Evolutionary conservation across 2,113 vertebrate species (phyloP), one percentile per base, ranked within the genome.

Genomic region (Zingel zingel): DNA sequence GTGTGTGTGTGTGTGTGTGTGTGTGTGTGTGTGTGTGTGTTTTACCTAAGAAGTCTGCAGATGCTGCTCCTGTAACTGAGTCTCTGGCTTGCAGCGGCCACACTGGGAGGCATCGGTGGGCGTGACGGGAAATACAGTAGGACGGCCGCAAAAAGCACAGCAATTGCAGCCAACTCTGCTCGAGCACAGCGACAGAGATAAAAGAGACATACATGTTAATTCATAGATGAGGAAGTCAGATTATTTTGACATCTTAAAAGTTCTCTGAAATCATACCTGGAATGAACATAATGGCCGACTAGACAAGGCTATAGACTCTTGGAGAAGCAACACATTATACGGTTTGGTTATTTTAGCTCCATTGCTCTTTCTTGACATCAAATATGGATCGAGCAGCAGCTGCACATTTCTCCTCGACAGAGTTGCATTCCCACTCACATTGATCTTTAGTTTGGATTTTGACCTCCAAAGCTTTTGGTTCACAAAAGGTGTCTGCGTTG

Each of bases 41-140:
- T 21, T 25, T 92, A 99, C 98, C 98, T 97, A 58, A 99, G 94
- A 12, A 99, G 95, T 65, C 96, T 95, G 93, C 97, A 97, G 89
- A 99, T 98, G 90, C 98, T 99, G 91, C 94, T 97, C 83, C 97
- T 95, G 86, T 99, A 99, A 86, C 97, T 97, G 74, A 99, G 96
- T 19, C 98, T 94, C 79, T 98, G 98, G 90, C 98, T 98, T 0
- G 98, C 98, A 1, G 98, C 98, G 27, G 98, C 98, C 74, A 99
- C 97, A 0, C 98, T 99, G 79, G 98, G 98, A 66, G 98, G 98
- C 62, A 97, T 87, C 0, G 98, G 98, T 27, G 98, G 98, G 3
- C 97, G 96, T 0, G 98, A 96, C 15, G 98, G 98, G 92, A 99
- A 99, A 80, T 99, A 99, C 59, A 96, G 92, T 70, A 99, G 81